Evolutionary conservation across 1,140 invertebrate species (phyloP), one percentile per base, ranked within the genome.

Genomic region (Aphis gossypii): DNA sequence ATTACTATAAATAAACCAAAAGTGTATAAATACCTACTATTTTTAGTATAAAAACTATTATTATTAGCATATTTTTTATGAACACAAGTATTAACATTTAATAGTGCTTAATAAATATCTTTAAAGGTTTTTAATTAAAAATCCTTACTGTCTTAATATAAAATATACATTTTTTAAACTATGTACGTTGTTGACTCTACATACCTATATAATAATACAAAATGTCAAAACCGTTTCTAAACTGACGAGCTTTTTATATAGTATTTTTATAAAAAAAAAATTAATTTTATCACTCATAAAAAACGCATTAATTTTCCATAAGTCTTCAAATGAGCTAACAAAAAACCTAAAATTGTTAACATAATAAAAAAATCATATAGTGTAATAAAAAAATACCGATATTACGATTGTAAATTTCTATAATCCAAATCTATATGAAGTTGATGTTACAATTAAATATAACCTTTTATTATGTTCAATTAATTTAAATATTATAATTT

Each of bases 61-160:
- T 46, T 86, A 86, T 86, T 44, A 86, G 44, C 84, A 25, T 86
- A 86, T 46, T 86, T 44, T 86, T 30, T 86, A 86, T 86, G 60
- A 4, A 68, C 11, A 4, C 60, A 68, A 68, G 30, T 68, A 86
- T 44, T 44, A 44, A 30, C 38, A 41, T 86, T 44, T 86, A 86
- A 86, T 44, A 44, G 23, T 44, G 84, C 6, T 46, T 46, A 86
- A 48, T 87, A n/a, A 87, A 87, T n/a, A 48, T 48, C 46, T 46
- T 48, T 48, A 87, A 48, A 48, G 44, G 30, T 48, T 48, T 48
- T 87, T 87, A 88, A 88, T 88, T 51, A 51, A 88, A 88, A 51
- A n/a, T n/a, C 20, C 41, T 30, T 44, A 23, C 38, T 18, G n/a
- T 48, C 86, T 51, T 51, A 51, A 88, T 20, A 88, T 51, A 51